Evolutionary conservation across 2,888 invertebrate species (phyloP), one percentile per base, ranked within the genome.

Genomic region (Pseudococcus jackbeardsleyi): DNA sequence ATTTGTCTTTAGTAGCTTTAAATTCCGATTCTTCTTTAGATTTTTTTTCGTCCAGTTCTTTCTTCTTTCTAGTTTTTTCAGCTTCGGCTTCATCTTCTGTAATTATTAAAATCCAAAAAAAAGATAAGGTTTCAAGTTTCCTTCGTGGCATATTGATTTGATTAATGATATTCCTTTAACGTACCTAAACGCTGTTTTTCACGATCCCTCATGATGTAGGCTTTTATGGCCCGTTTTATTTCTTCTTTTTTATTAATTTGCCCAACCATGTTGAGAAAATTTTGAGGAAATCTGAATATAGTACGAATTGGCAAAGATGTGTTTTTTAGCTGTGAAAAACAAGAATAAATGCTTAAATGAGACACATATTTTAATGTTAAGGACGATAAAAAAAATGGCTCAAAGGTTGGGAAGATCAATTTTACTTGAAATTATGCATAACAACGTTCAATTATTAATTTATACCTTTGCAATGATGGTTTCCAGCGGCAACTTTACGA

Each of bases 21-120:
- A 33, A 87, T 79, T 87, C 87, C 12, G 77, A 42, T 87, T 87
- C 87, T 77, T 54, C 87, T 33, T 79, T 87, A n/a, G 50, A 33
- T n/a, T 87, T 87, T 79, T 87, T 77, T 48, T 87, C 77, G 26
- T 87, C 87, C n/a, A 46, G 17, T 79, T 87, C 87, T 48, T 79
- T 77, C n/a, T 87, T 87, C 26, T 87, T 87, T n/a, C 87, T 22
- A 17, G 46, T 87, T 79, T 87, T 87, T 33, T 87, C 87, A 22
- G 87, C 87, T 54, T 87, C 87, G n/a, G 87, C 87, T 87, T 87
- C 87, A n/a, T 87, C 87, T 48, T 87, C 87, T 87, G 26, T 39
- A 39, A 42, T 42, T n/a, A 59, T 39, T 39, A 42, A 64, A 54
- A 54, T 54, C 5, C n/a, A n/a, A 15, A 54, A 54, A 9, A 6